Evolutionary conservation across 1,140 invertebrate genomes (phyloP), one percentile per base, ranked within the genome.

Genomic region (Heliothis virescens): DNA sequence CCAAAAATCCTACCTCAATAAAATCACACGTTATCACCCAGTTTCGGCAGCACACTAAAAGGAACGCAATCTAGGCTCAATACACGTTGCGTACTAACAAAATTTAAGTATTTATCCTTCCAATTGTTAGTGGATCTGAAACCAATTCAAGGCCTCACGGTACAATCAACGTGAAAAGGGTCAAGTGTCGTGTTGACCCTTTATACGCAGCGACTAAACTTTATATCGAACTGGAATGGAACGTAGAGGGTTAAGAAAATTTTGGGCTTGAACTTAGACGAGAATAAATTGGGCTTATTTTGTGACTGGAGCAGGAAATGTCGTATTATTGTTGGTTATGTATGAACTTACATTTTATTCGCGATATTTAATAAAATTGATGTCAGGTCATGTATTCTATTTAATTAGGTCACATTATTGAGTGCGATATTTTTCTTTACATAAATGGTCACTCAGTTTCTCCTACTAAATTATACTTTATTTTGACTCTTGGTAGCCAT

Each of bases 91-190:
- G 18, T 15, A 15, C 65, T 52, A 69, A 69, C 65, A 52, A 69
- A 69, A 69, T 69, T 69, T 69, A 52, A 69, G 65, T 69, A 69
- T 69, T 69, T 69, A 69, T 69, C 48, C 47, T 52, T 29, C 26
- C 47, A 52, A 52, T 69, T 69, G 65, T 69, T 52, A 53, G 48
- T 12, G 48, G 18, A 18, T 52, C 65, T 50, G 63, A 21, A 67
- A 67, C 47, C 63, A 21, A 48, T 65, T 65, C 41, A 15, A 26
- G 47, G 13, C 11, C 65, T 53, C 48, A 69, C 65, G 65, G 65
- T 69, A 69, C 65, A 53, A 53, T 69, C 48, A 50, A 21, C 65
- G 48, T 69, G 65, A 69, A 69, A 69, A 69, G 65, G 65, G 65
- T 69, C 65, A 69, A 48, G 65, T 18, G 21, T 69, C 18, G 7